Conservation (phyloP, 2,113 vertebrate genomes). For the Calidris pygmaea region DNA sequence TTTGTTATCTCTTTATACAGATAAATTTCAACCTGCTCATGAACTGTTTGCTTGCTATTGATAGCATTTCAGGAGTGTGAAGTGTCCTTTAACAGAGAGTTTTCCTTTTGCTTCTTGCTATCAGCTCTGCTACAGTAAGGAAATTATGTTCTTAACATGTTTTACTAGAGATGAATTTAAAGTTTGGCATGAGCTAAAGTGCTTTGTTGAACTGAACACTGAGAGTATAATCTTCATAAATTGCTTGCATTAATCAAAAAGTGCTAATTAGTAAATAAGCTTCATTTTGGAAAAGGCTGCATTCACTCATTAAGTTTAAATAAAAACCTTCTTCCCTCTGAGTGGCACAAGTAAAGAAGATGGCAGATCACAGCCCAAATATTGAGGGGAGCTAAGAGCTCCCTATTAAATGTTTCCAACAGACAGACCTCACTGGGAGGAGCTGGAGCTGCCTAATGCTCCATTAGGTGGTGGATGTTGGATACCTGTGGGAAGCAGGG, state of each 20-base stretch:
- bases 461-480: neutral
- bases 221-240: constrained; percentile 10
- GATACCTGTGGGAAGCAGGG: neutral
- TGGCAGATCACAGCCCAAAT: neutral
- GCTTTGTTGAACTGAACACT: neutral
- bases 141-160: neutral
- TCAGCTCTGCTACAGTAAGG: neutral
- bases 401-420: neutral
- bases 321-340: neutral
- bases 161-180: constrained; percentile 9
- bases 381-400: neutral
- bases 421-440: neutral
- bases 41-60: neutral
- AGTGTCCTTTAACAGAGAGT: neutral
- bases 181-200: neutral
- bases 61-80: neutral
- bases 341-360: neutral
- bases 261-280: constrained; percentile 32
- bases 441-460: neutral
- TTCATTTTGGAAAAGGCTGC: neutral
- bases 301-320: neutral
- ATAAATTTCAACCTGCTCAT: neutral
- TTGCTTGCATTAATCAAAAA: constrained; percentile 7
- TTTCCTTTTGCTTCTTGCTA: neutral
- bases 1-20: neutral